These are phyloP conservation scores for Oreochromis niloticus DNA, from an alignment of 2,113 vertebrate genomes.

Conservation along the genomic window DNA sequence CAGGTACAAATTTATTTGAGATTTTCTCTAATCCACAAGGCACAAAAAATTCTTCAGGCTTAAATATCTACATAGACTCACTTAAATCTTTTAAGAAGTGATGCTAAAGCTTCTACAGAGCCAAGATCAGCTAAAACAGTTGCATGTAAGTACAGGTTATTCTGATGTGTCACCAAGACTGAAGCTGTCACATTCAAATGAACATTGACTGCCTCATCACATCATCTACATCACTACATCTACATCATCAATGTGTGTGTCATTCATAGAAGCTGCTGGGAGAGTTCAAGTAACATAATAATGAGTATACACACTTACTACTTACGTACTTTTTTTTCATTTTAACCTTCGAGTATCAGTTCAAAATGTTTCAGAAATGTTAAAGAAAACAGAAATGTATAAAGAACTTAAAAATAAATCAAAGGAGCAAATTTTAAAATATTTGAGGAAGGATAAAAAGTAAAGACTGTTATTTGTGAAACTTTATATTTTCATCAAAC, in stretches of 20 bases:
- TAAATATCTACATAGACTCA: background rate
- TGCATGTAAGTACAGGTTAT: fast-evolving
- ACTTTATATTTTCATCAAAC: background rate
- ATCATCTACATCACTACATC: background rate
- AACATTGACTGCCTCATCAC: background rate
- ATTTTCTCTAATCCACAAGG: background rate
- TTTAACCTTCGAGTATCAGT: no score
- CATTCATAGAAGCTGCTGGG: background rate
- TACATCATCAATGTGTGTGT: fast-evolving
- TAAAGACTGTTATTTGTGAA: background rate
- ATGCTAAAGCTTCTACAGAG: background rate
- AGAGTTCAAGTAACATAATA: background rate
- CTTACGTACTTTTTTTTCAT: no score
- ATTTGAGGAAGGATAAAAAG: background rate
- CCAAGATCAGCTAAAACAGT: background rate
- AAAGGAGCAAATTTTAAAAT: background rate
- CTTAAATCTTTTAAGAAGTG: fast-evolving
- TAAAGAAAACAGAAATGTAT: background rate
- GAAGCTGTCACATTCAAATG: background rate
- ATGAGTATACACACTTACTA: background rate
- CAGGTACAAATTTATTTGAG: background rate
- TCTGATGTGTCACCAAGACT: background rate
- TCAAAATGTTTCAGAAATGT: background rate
- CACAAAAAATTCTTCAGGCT: fast-evolving
- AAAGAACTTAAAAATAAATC: background rate